Percentiles rank a stretch among this genome's conserved stretches.
Evolutionary conservation across 2,888 invertebrate genomes (phyloP).

Genomic region (Apoda limacodes): DNA sequence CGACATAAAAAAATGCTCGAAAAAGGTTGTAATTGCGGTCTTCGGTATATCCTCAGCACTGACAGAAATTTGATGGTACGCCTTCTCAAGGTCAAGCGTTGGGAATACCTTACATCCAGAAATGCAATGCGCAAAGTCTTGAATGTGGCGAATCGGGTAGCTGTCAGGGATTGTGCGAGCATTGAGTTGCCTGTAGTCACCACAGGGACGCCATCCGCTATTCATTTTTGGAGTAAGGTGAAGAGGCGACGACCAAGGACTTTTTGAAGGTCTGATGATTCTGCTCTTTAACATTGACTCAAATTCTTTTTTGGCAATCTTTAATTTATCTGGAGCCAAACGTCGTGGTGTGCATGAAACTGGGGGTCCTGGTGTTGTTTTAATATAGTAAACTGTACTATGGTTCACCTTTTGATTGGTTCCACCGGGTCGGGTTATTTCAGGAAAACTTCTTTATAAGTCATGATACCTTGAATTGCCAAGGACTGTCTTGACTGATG

Average conservation of each 20-base stretch:
- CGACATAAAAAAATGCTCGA: slow-evolving; percentile 26
- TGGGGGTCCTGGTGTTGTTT: too few relatives aligned
- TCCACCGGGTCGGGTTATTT: too few relatives aligned
- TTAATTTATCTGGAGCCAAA: slow-evolving; percentile 5
- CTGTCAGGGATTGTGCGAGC: slow-evolving; percentile 17
- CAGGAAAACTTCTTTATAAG: too few relatives aligned
- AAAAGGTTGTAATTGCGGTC: slow-evolving; percentile 28
- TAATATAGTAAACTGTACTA: too few relatives aligned
- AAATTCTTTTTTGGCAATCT: slow-evolving; percentile 11
- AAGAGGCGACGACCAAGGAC: slow-evolving; percentile 11
- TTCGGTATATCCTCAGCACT: slow-evolving; percentile 11
- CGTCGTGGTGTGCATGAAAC: background rate
- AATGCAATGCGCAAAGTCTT: too few relatives aligned
- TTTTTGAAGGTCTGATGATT: too few relatives aligned
- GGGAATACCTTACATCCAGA: too few relatives aligned
- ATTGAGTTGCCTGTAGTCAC: slow-evolving; percentile 24
- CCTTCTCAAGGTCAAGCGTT: slow-evolving; percentile 13
- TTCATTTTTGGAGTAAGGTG: slow-evolving; percentile 9
- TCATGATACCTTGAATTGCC: too few relatives aligned
- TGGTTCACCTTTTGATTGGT: too few relatives aligned
- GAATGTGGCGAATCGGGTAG: background rate
- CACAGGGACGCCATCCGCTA: slow-evolving; percentile 6
- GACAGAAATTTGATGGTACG: slow-evolving; percentile 21
- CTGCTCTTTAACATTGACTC: too few relatives aligned
- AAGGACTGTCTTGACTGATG: too few relatives aligned